Base-by-base conservation (phyloP, 2,888 invertebrate species). In the Philaethria dido region DNA sequence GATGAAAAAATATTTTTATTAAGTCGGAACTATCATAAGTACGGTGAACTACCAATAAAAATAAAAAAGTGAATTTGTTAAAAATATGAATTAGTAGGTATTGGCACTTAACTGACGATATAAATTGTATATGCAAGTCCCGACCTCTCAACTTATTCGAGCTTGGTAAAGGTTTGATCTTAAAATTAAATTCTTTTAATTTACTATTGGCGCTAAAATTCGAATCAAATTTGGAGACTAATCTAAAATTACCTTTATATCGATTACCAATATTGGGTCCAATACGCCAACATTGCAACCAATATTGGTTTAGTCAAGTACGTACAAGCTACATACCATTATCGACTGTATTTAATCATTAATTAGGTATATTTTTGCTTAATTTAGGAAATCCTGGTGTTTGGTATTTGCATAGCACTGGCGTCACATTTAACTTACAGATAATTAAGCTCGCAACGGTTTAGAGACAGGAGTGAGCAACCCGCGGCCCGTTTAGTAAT, bases 401-500 rank as follows among this genome's bases (percentile, higher is more conserved):
- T 71, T 73, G 72, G 66, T 73, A 72, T 71, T 69, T 62, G 64
- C 62, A 55, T 45, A 62, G 59, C 64, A 48, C 60, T 45, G 22
- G 42, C 54, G 60, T 55, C 62, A 61, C 52, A n/a, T 42, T 29
- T 61, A 68, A 64, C 54, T 57, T 59, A 36, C 64, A 44, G 52
- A 59, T 50, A 54, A 62, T 57, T 68, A 42, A 60, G 11, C 18
- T 55, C 18, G 18, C 18, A 39, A 36, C 20, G 20, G n/a, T n/a
- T n/a, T n/a, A n/a, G n/a, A n/a, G n/a, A n/a, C n/a, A n/a, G n/a
- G n/a, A n/a, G n/a, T n/a, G n/a, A n/a, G n/a, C n/a, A n/a, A n/a
- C n/a, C n/a, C n/a, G n/a, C n/a, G n/a, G n/a, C n/a, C n/a, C n/a
- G n/a, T n/a, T n/a, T n/a, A n/a, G n/a, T n/a, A n/a, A n/a, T n/a